Percentiles rank a stretch among this genome's conserved stretches.
phyloP scores from a whole-genome alignment of 2,113 vertebrate species.

The Antechinus stuartii region DNA sequence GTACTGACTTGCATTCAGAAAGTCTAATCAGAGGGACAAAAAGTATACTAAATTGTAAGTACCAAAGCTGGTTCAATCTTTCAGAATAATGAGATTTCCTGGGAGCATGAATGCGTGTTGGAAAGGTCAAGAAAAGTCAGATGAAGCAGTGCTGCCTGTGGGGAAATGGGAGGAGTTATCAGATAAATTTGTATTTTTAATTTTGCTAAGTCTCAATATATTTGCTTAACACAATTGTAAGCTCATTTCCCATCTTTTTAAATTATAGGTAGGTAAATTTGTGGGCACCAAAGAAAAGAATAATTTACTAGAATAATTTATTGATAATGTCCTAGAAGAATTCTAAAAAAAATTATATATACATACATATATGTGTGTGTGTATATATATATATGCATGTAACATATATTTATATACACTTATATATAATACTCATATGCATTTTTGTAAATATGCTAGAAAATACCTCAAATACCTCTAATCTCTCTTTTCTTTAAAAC shows the following conservation, averaged over 20 bases:
- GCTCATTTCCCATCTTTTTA: not conserved
- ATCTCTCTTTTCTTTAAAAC: conserved; percentile 65
- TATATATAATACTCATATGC: no score
- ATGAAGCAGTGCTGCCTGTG: no score
- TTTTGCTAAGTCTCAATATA: conserved; percentile 48
- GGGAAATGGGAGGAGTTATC: not conserved
- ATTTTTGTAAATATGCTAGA: not conserved
- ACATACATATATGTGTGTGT: no score
- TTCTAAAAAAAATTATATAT: not conserved
- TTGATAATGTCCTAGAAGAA: not conserved
- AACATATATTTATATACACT: no score
- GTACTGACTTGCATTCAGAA: not conserved
- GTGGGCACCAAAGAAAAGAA: not conserved
- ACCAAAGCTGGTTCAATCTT: no score
- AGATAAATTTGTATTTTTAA: conserved; percentile 61
- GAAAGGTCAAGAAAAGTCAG: no score
- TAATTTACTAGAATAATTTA: not conserved
- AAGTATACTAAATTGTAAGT: no score
- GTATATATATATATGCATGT: no score
- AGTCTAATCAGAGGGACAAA: not conserved
- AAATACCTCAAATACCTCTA: conserved; percentile 57
- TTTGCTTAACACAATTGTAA: conserved; percentile 31
- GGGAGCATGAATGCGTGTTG: no score
- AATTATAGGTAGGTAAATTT: not conserved
- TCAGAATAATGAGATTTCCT: no score